phyloP scores from a whole-genome alignment of 37 sponge, comb jelly and placozoan genomes.

The Dysidea cf. avara region DNA sequence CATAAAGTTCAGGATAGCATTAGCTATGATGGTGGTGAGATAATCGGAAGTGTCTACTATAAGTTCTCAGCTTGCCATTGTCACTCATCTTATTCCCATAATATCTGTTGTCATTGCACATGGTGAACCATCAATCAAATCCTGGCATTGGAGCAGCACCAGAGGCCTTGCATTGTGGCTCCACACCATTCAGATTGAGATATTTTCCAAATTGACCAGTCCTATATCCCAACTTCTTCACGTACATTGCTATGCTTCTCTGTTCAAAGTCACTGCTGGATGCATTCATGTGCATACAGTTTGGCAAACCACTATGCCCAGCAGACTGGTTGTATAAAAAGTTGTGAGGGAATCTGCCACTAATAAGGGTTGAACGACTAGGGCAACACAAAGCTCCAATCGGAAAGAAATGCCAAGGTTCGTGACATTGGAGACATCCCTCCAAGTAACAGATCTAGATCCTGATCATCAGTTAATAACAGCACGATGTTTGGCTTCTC shows the following conservation, averaged over 20 bases:
- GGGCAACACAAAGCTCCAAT: conserved; percentile 77
- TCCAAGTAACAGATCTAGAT: conserved; percentile 46
- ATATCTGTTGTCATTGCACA: conserved; percentile 71
- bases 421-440: conserved; percentile 54
- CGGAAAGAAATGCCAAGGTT: not conserved
- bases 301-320: no score
- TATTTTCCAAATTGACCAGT: conserved; percentile 77
- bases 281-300: conserved; percentile 77
- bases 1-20: conserved; percentile 51
- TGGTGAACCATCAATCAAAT: conserved; percentile 45
- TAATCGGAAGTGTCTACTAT: conserved; percentile 58
- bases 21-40: conserved; percentile 71
- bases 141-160: conserved; percentile 65
- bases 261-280: conserved; percentile 26
- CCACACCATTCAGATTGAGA: conserved; percentile 44
- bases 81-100: conserved; percentile 34
- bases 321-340: conserved; percentile 17
- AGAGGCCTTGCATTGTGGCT: conserved; percentile 16
- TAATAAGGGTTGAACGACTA: conserved; percentile 58
- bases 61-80: conserved; percentile 7
- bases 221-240: conserved; percentile 52
- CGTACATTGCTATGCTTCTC: conserved; percentile 30
- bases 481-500: conserved; percentile 56
- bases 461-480: conserved; percentile 78
- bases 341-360: conserved; percentile 71